Evolutionary conservation across 2,113 vertebrate species (phyloP), one percentile per base, ranked within the genome.

Genomic region (Anhinga rufa): DNA sequence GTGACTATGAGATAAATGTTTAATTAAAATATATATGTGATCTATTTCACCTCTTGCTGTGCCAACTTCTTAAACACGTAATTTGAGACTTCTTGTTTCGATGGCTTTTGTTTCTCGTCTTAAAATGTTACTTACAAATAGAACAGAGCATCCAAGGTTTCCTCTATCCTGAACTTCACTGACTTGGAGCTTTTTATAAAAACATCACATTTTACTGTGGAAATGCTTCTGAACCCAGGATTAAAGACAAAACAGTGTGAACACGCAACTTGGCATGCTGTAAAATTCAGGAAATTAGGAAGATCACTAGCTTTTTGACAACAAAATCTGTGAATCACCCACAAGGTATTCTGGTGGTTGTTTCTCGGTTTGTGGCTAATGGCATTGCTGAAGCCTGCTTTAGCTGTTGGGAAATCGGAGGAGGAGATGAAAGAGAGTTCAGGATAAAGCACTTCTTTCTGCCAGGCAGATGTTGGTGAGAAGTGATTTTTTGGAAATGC

Each of bases 221-320:
- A 48, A 94, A 82, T 17, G 44, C 49, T 75, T 82, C 48, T 14
- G 29, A 48, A 14, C 10, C 16, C 64, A 34, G 60, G 66, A 87
- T 66, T 92, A 57, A 82, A 94, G 88, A 69, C 42, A 62, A 88
- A 91, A 52, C 78, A 51, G 46, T 42, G 84, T 61, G 87, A 92
- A 54, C 57, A 66, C 0, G 0, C 61, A 82, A 64, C 76, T 57
- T 82, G 65, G 64, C 51, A 9, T 32, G 51, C 80, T 86, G 82
- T 29, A 93, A 90, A 92, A 88, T 70, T 80, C 78, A 88, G 89
- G 81, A 34, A 72, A 78, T 12, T 44, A 84, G 71, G 87, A 78
- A 40, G 81, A 91, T 76, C 61, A 34, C 74, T 72, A 93, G 82
- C 34, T 92, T 87, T 95, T 48, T 64, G 93, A 81, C 86, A 93